Base-by-base conservation (phyloP, 2,888 invertebrate species). In the Drosophila conformis region DNA sequence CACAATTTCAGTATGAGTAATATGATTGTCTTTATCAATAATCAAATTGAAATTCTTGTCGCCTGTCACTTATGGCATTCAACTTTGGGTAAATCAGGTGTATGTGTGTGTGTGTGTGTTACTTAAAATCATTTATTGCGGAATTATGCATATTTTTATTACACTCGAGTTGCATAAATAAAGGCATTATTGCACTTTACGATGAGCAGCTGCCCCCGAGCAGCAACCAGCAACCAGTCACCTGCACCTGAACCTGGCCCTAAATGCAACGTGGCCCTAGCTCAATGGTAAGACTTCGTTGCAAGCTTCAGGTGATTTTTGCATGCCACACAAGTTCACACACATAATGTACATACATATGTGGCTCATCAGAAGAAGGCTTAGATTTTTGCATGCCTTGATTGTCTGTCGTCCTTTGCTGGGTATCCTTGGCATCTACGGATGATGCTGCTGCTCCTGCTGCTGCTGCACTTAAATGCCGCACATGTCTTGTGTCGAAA, bases 131-230 rank as follows among this genome's bases (percentile, higher is more conserved):
- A 87, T 87, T 89, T 87, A 87, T 89, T 79, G 90, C 83, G 72
- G 83, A 88, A 87, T 85, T 87, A 87, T 87, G 89, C 87, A 87
- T 87, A 87, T 87, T 87, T 87, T 87, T 87, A 89, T 87, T 87
- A 85, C 89, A 76, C 89, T 85, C 76, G 69, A 85, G 88, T 83
- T 85, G 90, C 87, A 87, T 87, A 89, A 87, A 89, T 89, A 89
- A 76, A 78, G 69, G 88, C 87, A 87, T 89, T 89, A 87, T 87
- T 87, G 88, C 90, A 87, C 86, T 89, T 87, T 87, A 89, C 81
- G 90, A 80, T 78, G 88, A 87, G 76, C 88, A 89, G 89, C 78
- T 87, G 89, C 77, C 74, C 87, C 73, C 60, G 27, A 65, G 75
- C 71, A 65, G 60, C 65, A 62, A 65, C 62, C 63, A 36, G 36